Conservation (phyloP, 2,888 invertebrate species). For the Drosophila trichaetosa region DNA sequence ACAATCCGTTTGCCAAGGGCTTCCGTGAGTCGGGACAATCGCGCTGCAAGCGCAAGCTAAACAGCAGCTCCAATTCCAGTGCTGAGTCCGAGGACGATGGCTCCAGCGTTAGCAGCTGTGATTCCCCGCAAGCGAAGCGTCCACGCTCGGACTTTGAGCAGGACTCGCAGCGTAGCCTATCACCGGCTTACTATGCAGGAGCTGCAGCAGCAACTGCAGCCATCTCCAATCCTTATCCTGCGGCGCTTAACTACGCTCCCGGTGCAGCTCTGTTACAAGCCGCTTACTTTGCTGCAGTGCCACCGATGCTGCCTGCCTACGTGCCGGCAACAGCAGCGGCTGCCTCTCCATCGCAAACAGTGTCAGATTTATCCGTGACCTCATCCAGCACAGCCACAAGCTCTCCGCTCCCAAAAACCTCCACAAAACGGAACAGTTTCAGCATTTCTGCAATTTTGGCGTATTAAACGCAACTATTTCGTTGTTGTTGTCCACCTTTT, state of each 20-base stretch:
- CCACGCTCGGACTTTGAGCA: constrained; percentile 81
- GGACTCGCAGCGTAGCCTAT: constrained; percentile 69
- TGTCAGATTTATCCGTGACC: not conserved
- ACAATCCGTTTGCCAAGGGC: constrained; percentile 97
- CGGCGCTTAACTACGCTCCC: constrained; percentile 36
- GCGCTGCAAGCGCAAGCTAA: constrained; percentile 89
- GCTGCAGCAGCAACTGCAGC: constrained; percentile 10
- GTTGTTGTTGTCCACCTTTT: constrained; percentile 6
- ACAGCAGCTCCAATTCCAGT: constrained; percentile 76
- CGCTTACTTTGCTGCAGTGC: constrained; percentile 67
- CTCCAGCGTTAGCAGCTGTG: constrained; percentile 78
- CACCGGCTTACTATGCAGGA: constrained; percentile 57
- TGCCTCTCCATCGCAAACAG: not conserved
- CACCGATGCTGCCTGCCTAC: constrained; percentile 36
- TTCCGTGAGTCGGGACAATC: constrained; percentile 94
- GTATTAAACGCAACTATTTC: constrained; percentile 40
- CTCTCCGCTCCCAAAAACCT: constrained; percentile 48
- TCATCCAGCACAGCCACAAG: constrained; percentile 15
- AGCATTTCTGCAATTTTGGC: constrained; percentile 85
- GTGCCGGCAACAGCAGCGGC: constrained; percentile 25
- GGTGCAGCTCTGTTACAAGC: constrained; percentile 52
- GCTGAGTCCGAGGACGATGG: constrained; percentile 77
- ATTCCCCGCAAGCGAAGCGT: constrained; percentile 77
- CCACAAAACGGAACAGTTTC: constrained; percentile 82
- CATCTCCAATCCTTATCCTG: constrained; percentile 19